phyloP scores from a whole-genome alignment of 2,888 invertebrate genomes.

The Morpho deidamia region DNA sequence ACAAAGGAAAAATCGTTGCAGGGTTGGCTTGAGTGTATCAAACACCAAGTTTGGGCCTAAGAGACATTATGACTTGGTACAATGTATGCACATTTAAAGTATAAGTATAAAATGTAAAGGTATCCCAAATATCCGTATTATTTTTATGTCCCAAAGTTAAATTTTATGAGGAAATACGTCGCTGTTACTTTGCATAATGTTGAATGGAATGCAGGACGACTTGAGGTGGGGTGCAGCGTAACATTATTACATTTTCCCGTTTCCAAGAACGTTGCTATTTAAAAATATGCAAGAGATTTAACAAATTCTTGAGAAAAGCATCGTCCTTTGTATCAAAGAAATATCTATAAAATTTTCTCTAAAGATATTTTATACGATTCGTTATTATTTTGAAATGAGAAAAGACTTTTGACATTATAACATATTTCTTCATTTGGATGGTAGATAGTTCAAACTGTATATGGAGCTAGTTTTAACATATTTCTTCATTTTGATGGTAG shows the following conservation, averaged over 20 bases:
- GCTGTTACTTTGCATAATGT: constrained; percentile 26
- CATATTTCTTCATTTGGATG: too few relatives aligned
- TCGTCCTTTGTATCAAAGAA: constrained; percentile 8
- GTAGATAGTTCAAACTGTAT: too few relatives aligned
- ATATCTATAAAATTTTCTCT: constrained; percentile 2
- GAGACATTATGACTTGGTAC: too few relatives aligned
- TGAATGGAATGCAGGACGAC: constrained; percentile 31
- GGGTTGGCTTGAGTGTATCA: constrained; percentile 12
- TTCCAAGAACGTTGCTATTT: constrained; percentile 29
- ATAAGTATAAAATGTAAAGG: too few relatives aligned
- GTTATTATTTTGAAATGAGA: neutral
- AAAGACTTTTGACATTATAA: too few relatives aligned
- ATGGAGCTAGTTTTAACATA: too few relatives aligned
- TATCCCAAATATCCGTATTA: neutral
- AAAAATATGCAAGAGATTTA: constrained; percentile 28
- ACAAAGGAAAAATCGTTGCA: constrained; percentile 22
- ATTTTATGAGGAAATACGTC: constrained; percentile 18
- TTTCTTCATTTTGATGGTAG: too few relatives aligned
- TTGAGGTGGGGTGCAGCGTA: constrained; percentile 26
- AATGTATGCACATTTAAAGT: too few relatives aligned
- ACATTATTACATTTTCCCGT: constrained; percentile 35
- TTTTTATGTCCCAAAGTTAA: constrained; percentile 8
- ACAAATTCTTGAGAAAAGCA: constrained; percentile 16
- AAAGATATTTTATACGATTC: neutral
- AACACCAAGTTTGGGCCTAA: too few relatives aligned